Conservation (phyloP, 2,888 invertebrate genomes). For the Clitarchus hookeri region DNA sequence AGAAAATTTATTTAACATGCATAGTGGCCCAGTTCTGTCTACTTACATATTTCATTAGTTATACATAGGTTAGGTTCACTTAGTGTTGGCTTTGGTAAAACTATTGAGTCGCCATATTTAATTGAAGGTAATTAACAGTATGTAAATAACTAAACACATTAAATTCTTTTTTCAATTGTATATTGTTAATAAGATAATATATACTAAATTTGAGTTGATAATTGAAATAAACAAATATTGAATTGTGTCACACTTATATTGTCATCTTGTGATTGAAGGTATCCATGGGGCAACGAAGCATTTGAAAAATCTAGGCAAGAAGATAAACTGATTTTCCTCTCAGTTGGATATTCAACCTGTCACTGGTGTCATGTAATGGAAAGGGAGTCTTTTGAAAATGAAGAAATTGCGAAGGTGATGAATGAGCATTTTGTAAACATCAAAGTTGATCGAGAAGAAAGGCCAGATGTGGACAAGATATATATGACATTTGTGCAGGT, state of each 20-base stretch:
- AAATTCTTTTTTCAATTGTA: too few relatives aligned
- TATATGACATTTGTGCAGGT: constrained; percentile 93
- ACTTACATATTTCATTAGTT: too few relatives aligned
- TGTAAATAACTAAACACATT: too few relatives aligned
- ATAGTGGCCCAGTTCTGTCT: too few relatives aligned
- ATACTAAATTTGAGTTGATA: too few relatives aligned
- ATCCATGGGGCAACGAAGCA: constrained; percentile 92
- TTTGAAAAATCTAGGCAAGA: constrained; percentile 80
- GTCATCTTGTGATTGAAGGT: constrained; percentile 54
- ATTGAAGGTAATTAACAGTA: too few relatives aligned
- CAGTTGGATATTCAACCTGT: constrained; percentile 94
- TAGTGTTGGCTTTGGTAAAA: too few relatives aligned
- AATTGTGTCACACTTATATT: background rate
- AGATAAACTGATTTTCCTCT: constrained; percentile 90
- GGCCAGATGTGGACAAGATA: constrained; percentile 92
- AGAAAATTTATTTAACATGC: too few relatives aligned
- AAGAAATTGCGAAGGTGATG: constrained; percentile 81
- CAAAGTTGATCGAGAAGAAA: constrained; percentile 89
- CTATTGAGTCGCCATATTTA: too few relatives aligned
- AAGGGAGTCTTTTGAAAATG: constrained; percentile 90
- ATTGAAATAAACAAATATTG: background rate
- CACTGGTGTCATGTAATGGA: constrained; percentile 99
- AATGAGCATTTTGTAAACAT: constrained; percentile 88
- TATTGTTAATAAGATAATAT: too few relatives aligned
- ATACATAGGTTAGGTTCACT: too few relatives aligned